A percentile compares a stretch with the other conserved stretches of the same genome.
Conservation (phyloP, 2,888 invertebrate species). For the Cremastinae sp. region DNA sequence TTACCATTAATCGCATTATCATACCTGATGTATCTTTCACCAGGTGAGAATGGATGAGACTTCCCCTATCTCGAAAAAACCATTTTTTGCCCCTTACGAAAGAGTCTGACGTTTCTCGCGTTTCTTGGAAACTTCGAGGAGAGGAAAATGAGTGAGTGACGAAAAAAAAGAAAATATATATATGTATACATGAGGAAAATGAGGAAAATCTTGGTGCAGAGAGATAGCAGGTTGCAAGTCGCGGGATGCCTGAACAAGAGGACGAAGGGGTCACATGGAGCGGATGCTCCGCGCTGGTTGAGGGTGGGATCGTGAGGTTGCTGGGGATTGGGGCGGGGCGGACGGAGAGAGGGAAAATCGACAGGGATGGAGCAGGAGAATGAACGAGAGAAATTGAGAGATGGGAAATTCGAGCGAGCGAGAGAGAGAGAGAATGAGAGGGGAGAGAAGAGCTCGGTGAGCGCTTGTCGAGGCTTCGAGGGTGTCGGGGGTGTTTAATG, state of each 20-base stretch:
- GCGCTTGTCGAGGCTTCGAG: constrained; percentile 75
- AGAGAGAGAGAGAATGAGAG: too few relatives aligned
- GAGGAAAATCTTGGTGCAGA: constrained; percentile 9
- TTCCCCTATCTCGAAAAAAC: too few relatives aligned
- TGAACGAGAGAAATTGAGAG: too few relatives aligned
- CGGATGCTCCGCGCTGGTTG: constrained; percentile 41
- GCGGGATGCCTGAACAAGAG: constrained; percentile 26
- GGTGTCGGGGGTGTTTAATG: constrained; percentile 79
- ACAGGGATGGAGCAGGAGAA: too few relatives aligned
- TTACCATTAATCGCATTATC: constrained; percentile 45
- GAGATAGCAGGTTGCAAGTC: constrained; percentile 35
- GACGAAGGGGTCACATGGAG: constrained; percentile 39
- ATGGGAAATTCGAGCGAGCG: too few relatives aligned
- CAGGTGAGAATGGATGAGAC: too few relatives aligned
- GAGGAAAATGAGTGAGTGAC: too few relatives aligned
- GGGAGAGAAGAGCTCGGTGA: constrained; percentile 58
- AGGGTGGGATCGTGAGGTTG: constrained; percentile 57
- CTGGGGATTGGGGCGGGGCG: constrained; percentile 66
- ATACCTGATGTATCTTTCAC: constrained; percentile 5
- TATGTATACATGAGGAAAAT: constrained; percentile 6
- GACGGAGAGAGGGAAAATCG: constrained; percentile 54
- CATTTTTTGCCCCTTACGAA: too few relatives aligned
- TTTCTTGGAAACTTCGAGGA: too few relatives aligned
- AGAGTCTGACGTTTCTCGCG: background rate
- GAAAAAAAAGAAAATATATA: background rate